phyloP scores from a whole-genome alignment of 1,140 invertebrate genomes.

The Danaus melanippus region DNA sequence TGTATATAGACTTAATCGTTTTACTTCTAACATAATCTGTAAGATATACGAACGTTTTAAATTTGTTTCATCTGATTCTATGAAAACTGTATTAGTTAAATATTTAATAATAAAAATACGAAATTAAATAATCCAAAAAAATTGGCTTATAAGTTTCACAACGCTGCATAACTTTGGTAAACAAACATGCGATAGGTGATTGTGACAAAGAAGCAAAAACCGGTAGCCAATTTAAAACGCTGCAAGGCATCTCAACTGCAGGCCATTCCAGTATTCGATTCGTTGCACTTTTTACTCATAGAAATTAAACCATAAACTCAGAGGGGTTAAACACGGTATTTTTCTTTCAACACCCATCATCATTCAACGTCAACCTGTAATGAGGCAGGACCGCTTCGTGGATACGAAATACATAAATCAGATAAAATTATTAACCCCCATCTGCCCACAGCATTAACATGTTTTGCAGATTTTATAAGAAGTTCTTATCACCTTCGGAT shows the following conservation, averaged over 20 bases:
- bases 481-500: conserved; percentile 1
- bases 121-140: too few species aligned
- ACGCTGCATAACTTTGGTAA: too few species aligned
- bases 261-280: conserved; percentile 26
- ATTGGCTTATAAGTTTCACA: too few species aligned
- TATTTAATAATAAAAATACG: too few species aligned
- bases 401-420: conserved; percentile 55
- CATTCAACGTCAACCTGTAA: conserved; percentile 60
- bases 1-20: too few species aligned
- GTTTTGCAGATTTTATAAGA: conserved; percentile 11
- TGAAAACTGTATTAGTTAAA: too few species aligned
- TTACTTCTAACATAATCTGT: too few species aligned
- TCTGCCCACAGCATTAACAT: conserved; percentile 31
- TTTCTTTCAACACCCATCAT: conserved; percentile 46
- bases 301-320: conserved; percentile 52
- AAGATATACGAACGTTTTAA: too few species aligned
- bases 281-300: conserved; percentile 36
- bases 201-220: conserved; percentile 2
- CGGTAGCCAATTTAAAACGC: conserved; percentile 17
- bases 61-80: too few species aligned
- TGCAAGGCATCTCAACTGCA: conserved; percentile 7
- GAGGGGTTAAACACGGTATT: conserved; percentile 45
- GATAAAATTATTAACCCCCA: conserved; percentile 53
- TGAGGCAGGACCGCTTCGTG: conserved; percentile 50
- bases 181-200: too few species aligned